phyloP scores from a whole-genome alignment of 2,888 invertebrate species.

The Leucoptera coffeella region DNA sequence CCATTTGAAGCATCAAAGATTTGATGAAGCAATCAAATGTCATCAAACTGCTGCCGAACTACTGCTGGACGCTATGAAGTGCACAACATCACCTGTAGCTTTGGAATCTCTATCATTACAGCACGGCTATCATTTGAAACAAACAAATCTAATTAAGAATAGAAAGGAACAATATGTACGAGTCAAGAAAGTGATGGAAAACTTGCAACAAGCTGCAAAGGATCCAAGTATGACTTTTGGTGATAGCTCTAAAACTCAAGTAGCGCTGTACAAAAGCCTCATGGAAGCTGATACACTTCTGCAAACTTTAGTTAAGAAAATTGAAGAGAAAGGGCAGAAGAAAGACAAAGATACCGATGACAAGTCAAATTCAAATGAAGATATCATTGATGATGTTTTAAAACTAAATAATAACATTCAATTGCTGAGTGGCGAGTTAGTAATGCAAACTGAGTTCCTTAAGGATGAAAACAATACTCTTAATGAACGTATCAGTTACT shows the following conservation, averaged over 20 bases:
- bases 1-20: slow-evolving; percentile 57
- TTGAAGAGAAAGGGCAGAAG: not conserved
- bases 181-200: slow-evolving; percentile 42
- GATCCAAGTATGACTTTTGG: slow-evolving; percentile 15
- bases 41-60: slow-evolving; percentile 64
- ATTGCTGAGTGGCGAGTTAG: slow-evolving; percentile 46
- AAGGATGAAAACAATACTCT: slow-evolving; percentile 57
- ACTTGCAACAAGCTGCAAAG: slow-evolving; percentile 28
- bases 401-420: slow-evolving; percentile 58
- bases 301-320: slow-evolving; percentile 17
- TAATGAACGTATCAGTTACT: slow-evolving; percentile 48
- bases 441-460: slow-evolving; percentile 59
- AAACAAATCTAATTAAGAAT: slow-evolving; percentile 55
- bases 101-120: slow-evolving; percentile 67
- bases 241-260: slow-evolving; percentile 40
- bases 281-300: slow-evolving; percentile 63
- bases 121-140: slow-evolving; percentile 63
- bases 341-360: slow-evolving; percentile 47
- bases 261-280: slow-evolving; percentile 58
- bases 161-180: slow-evolving; percentile 49
- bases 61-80: slow-evolving; percentile 57
- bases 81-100: slow-evolving; percentile 51
- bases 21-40: slow-evolving; percentile 67
- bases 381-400: slow-evolving; percentile 63
- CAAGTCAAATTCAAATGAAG: too few species aligned